These are phyloP conservation scores for Phalera bucephala DNA, from an alignment of 2,888 invertebrate species.

Conservation along the genomic window DNA sequence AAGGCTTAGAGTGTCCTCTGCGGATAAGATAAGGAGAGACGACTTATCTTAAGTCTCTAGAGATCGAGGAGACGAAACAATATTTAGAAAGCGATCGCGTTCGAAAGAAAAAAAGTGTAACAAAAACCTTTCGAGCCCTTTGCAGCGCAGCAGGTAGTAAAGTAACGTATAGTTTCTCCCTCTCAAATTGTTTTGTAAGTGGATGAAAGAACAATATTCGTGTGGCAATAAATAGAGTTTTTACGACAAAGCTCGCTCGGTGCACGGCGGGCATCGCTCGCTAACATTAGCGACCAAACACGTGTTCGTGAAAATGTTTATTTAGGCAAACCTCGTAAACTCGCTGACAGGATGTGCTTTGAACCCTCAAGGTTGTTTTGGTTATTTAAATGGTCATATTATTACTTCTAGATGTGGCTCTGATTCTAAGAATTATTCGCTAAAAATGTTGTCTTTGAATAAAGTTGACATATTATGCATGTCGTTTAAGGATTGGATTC, in stretches of 20 bases:
- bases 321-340: constrained; percentile 76
- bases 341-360: constrained; percentile 73
- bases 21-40: constrained; percentile 66
- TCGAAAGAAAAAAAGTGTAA: constrained; percentile 46
- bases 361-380: constrained; percentile 75
- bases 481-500: constrained; percentile 2
- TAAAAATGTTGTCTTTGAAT: constrained; percentile 14
- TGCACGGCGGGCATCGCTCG: constrained; percentile 38
- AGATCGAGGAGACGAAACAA: constrained; percentile 50
- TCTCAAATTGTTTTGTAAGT: constrained; percentile 53
- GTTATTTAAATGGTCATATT: constrained; percentile 52
- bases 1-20: constrained; percentile 46
- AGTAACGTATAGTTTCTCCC: constrained; percentile 44
- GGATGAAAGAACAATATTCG: constrained; percentile 57
- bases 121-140: constrained; percentile 55
- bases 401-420: constrained; percentile 17
- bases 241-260: constrained; percentile 45
- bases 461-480: constrained; percentile 16
- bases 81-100: constrained; percentile 60
- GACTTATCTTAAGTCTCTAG: constrained; percentile 59
- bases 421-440: constrained; percentile 6
- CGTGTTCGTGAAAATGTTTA: constrained; percentile 72
- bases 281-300: constrained; percentile 62
- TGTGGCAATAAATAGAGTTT: constrained; percentile 61
- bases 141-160: constrained; percentile 64